Conservation (phyloP, 2,888 invertebrate species). For the Phlogophora meticulosa region DNA sequence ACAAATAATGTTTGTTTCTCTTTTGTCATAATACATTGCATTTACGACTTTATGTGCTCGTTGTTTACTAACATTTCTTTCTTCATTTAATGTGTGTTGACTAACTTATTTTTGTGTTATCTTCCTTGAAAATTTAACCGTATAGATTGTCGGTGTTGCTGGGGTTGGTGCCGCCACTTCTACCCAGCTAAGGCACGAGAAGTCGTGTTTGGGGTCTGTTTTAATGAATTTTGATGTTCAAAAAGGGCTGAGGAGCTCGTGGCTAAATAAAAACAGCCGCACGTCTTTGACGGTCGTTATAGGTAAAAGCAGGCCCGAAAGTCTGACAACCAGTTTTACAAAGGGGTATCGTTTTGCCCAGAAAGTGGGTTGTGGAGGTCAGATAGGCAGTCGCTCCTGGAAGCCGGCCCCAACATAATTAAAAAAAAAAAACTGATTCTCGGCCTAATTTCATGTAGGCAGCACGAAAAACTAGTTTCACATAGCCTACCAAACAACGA, state of each 20-base stretch:
- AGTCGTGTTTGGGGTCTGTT: not conserved
- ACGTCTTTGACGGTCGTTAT: too few relatives aligned
- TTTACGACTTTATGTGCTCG: slow-evolving; percentile 67
- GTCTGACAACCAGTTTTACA: too few relatives aligned
- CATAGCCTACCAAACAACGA: not conserved
- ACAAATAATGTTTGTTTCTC: slow-evolving; percentile 42
- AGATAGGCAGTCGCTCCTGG: too few relatives aligned
- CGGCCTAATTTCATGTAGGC: too few relatives aligned
- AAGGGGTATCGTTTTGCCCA: too few relatives aligned
- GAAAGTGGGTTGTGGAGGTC: too few relatives aligned
- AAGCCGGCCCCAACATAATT: too few relatives aligned
- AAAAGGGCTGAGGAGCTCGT: too few relatives aligned
- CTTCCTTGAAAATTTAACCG: not conserved
- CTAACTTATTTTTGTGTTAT: slow-evolving; percentile 28
- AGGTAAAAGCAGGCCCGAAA: too few relatives aligned
- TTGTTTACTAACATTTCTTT: slow-evolving; percentile 62
- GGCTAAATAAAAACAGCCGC: too few relatives aligned
- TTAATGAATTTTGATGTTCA: not conserved
- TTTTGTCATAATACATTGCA: slow-evolving; percentile 78
- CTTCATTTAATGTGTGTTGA: slow-evolving; percentile 35
- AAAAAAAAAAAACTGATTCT: too few relatives aligned
- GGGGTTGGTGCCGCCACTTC: not conserved
- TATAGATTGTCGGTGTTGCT: not conserved
- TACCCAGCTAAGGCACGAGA: not conserved
- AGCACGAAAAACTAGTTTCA: not conserved